Evolutionary conservation across 2,113 vertebrate genomes (phyloP).

Genomic region (Butorides virescens): DNA sequence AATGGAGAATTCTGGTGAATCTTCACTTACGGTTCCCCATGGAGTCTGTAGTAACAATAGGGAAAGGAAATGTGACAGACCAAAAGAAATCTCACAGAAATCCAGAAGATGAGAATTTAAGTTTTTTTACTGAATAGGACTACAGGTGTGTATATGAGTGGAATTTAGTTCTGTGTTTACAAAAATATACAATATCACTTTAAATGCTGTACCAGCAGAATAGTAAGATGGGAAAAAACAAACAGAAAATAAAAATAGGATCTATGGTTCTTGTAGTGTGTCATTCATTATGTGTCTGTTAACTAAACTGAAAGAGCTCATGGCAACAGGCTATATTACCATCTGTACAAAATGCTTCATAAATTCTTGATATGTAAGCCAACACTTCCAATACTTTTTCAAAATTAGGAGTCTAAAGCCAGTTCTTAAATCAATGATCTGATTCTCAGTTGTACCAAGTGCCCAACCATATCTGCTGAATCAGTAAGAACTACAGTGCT

Average conservation of each 20-base stretch:
- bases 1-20: conserved; percentile 28
- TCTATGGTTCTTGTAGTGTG: not conserved
- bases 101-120: not conserved
- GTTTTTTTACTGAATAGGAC: not conserved
- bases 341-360: not conserved
- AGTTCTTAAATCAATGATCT: not conserved
- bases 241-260: not conserved
- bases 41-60: conserved; percentile 5
- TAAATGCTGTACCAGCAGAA: not conserved
- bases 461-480: not conserved
- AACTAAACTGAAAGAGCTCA: not conserved
- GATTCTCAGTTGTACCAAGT: not conserved
- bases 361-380: not conserved
- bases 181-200: not conserved
- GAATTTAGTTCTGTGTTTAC: not conserved
- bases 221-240: not conserved
- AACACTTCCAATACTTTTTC: not conserved
- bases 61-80: not conserved
- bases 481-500: not conserved
- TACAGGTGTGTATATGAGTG: not conserved
- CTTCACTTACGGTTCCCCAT: not conserved
- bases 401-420: not conserved
- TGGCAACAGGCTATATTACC: not conserved
- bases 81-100: not conserved
- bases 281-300: not conserved